Evolutionary conservation across 2,797 vertebrate genomes (phyloP), one percentile per base, ranked within the genome.

Genomic region (Pagetopsis macropterus): DNA sequence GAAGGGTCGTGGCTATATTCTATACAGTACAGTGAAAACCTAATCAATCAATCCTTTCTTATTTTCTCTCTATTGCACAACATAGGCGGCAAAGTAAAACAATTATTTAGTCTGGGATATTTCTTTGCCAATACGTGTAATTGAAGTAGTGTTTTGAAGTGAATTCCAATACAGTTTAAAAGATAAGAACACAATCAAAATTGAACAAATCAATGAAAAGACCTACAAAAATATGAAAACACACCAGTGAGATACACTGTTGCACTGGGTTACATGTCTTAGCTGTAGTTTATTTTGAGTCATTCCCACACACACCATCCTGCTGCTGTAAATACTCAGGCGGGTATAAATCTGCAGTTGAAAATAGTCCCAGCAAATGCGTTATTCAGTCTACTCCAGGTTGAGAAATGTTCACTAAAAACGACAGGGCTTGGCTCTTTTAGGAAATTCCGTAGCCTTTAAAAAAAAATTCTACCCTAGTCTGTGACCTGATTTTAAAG

Each of bases 1-100:
- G 58, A 61, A 71, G 73, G 75, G 73, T 71, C 64, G 62, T 50
- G 75, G 70, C 41, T 77, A 10, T 82, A 64, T 59, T 44, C 75
- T 67, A 33, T 67, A 79, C 14, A 64, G 52, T 64, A 70, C 55
- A 72, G 19, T 43, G 19, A 70, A 37, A 82, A 65, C 62, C 58
- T 46, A 44, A 75, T 72, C 60, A 66, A 33, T 57, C 21, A 56
- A 40, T 48, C 50, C 49, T 49, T 54, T 58, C 23, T 37, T 1
- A 1, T 44, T 19, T 54, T 65, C 3, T 44, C 15, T 50, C 2
- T 48, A 3, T 27, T 58, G 14, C 61, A 27, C 44, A 70, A 33
- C 33, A 76, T 55, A 66, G 21, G 68, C 52, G 54, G 48, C 17
- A 40, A 49, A 65, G n/a, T 41, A 9, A 54, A 37, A 73, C 60